Conservation (phyloP, 2,888 invertebrate genomes). For the Ormyrus pomaceus region DNA sequence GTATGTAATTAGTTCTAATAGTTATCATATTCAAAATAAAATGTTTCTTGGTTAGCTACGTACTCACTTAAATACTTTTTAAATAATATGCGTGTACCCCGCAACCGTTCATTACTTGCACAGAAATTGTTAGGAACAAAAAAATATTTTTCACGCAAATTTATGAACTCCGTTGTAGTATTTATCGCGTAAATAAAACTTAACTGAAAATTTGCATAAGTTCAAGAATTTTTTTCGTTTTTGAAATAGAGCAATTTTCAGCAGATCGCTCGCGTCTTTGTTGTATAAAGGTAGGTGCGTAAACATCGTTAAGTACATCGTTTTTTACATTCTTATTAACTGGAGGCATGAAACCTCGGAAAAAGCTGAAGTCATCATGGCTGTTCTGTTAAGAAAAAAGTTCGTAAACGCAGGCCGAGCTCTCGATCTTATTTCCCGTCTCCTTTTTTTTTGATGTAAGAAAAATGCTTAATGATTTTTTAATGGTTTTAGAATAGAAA, state of each 20-base stretch:
- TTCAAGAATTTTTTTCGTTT: neutral
- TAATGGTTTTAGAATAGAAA: no score
- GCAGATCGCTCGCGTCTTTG: neutral
- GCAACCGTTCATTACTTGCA: no score
- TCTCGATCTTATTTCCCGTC: conserved; percentile 1
- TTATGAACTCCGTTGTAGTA: neutral
- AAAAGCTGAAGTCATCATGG: no score
- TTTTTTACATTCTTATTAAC: no score
- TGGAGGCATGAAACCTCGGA: no score
- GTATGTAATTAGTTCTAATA: no score
- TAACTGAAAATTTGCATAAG: conserved; percentile 27
- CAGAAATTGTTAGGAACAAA: neutral
- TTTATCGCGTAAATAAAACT: neutral
- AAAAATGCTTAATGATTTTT: no score
- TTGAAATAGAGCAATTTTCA: conserved; percentile 22
- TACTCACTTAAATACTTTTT: no score
- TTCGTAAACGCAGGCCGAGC: neutral
- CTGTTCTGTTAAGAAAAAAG: neutral
- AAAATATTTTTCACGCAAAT: neutral
- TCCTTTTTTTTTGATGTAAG: no score
- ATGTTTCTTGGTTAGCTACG: no score
- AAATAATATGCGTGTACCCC: no score
- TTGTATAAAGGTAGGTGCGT: neutral
- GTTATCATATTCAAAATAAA: no score
- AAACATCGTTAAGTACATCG: conserved; percentile 20